Conservation (phyloP, 2,113 vertebrate genomes). For the Sylvilagus bachmani region DNA sequence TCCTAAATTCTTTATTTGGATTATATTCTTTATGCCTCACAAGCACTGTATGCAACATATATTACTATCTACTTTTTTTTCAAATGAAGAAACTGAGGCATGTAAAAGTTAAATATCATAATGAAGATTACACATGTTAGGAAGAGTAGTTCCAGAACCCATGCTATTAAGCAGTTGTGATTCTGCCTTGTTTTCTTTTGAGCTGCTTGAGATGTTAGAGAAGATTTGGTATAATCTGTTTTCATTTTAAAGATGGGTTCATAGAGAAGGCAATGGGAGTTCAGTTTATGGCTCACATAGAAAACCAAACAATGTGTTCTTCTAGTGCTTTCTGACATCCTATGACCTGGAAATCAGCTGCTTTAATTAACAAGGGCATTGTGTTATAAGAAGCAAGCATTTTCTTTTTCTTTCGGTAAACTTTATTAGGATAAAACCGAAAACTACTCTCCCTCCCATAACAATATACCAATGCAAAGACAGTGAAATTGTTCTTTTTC, state of each 20-base stretch:
- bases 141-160: background rate
- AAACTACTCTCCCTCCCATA: background rate
- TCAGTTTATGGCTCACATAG: background rate
- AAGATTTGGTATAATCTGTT: conserved; percentile 8
- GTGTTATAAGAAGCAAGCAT: background rate
- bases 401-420: conserved; percentile 45
- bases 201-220: background rate
- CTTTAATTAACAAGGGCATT: conserved; percentile 6
- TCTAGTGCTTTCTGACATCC: background rate
- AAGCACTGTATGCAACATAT: background rate
- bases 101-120: background rate
- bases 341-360: background rate
- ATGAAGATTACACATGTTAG: background rate
- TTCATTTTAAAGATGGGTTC: conserved; percentile 34
- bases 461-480: background rate
- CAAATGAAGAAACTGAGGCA: conserved; percentile 29
- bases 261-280: background rate
- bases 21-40: background rate
- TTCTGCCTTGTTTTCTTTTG: background rate
- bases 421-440: background rate
- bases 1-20: conserved; percentile 30
- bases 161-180: background rate
- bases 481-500: conserved; percentile 35
- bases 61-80: background rate
- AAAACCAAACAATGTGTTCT: background rate